Base-by-base conservation (phyloP, 2,888 invertebrate genomes). In the Lasioglossum zephyrum region DNA sequence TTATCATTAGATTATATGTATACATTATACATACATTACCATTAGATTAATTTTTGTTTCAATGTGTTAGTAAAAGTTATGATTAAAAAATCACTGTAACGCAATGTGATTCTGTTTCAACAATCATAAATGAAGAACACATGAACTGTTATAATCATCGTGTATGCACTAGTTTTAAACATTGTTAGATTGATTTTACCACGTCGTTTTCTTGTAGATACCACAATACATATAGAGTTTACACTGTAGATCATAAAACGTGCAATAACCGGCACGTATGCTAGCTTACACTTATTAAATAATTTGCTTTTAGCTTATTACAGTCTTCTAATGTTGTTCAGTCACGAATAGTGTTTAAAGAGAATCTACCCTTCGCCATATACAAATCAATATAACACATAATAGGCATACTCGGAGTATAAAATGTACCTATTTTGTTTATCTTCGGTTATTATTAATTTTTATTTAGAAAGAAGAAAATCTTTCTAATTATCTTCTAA, bases 241-340 rank as follows among this genome's bases (percentile, higher is more conserved):
- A 26, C 53, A 73, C 44, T 36, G 31, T 47, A 41, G 16, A 66
- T 31, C 22, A 31, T 75, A 26, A 44, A 73, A 39, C 72, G 53
- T 73, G n/a, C 26, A 66, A 78, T 73, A 72, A 73, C n/a, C 41
- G 36, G 16, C 57, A n/a, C 41, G 49, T 36, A 26, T 18, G 31
- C 16, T 26, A 41, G 49, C n/a, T 63, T n/a, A 31, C 44, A 16
- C 22, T 79, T 70, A 41, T 4, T 44, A 39, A 22, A 77, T 26
- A 60, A 82, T 69, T 72, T 70, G 16, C 26, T 70, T 72, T 72
- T 78, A 36, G 44, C 13, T 75, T 84, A 78, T 81, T 73, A 16
- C 49, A n/a, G 16, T 39, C 26, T 16, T 44, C 36, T 47, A 60
- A 69, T 70, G 60, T 63, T n/a, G 11, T n/a, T 73, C 18, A 36